A percentile compares a stretch with the other conserved stretches of the same genome.
These are phyloP conservation scores for Archips crataeganus DNA, from an alignment of 2,888 invertebrate genomes.

Conservation along the genomic window DNA sequence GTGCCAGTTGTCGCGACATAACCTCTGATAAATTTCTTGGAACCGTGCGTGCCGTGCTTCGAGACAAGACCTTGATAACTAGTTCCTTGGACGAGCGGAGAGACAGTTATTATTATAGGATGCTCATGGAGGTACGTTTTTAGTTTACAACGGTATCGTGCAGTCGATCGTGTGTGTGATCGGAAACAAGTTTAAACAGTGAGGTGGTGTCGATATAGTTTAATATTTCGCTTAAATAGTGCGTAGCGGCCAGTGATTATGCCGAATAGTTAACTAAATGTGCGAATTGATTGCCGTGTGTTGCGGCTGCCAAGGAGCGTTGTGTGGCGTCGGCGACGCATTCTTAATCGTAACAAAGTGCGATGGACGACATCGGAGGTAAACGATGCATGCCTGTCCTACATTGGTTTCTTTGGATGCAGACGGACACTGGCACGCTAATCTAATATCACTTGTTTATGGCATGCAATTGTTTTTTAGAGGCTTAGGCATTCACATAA, in stretches of 20 bases:
- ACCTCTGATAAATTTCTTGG: constrained; percentile 79
- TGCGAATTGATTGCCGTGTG: constrained; percentile 69
- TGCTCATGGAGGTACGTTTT: constrained; percentile 84
- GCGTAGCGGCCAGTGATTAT: constrained; percentile 67
- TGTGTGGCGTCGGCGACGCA: constrained; percentile 70
- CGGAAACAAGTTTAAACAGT: constrained; percentile 58
- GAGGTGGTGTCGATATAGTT: constrained; percentile 59
- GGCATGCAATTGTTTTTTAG: constrained; percentile 41
- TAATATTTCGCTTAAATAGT: constrained; percentile 53
- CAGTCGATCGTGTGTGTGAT: constrained; percentile 65
- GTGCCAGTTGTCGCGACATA: constrained; percentile 63
- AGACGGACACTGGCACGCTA: constrained; percentile 38
- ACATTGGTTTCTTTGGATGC: constrained; percentile 45
- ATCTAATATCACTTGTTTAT: constrained; percentile 38
- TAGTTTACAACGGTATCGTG: constrained; percentile 74
- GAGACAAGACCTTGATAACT: constrained; percentile 86
- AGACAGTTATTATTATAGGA: constrained; percentile 84
- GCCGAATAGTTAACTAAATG: constrained; percentile 72
- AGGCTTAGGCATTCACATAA: constrained; percentile 46
- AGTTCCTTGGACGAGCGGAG: constrained; percentile 82
- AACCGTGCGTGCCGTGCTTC: constrained; percentile 76
- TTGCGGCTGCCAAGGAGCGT: constrained; percentile 65
- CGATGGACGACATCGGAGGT: constrained; percentile 83
- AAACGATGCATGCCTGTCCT: constrained; percentile 71
- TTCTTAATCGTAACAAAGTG: constrained; percentile 66